Conservation (phyloP, 2,113 vertebrate species). For the Spermophilus dauricus region DNA sequence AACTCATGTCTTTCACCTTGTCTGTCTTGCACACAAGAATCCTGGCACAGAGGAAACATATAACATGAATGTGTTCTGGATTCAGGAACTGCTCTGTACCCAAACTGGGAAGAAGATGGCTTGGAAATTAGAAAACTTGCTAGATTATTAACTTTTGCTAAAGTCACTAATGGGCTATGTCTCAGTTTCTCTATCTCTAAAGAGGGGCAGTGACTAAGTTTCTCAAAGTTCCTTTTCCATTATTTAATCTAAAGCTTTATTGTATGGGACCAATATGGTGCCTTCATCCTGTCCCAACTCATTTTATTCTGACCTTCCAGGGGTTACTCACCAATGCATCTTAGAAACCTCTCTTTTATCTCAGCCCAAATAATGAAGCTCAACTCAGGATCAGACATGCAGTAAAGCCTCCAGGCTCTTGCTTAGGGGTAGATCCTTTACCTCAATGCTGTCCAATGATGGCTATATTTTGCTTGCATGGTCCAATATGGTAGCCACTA, state of each 20-base stretch:
- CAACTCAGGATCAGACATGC: neutral
- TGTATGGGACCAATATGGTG: neutral
- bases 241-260: neutral
- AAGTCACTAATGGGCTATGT: neutral
- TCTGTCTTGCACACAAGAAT: neutral
- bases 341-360: neutral
- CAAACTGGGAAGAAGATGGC: neutral
- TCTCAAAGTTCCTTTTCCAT: neutral
- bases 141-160: constrained; percentile 13
- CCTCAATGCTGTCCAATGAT: neutral
- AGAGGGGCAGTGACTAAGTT: neutral
- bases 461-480: neutral
- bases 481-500: neutral
- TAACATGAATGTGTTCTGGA: rapidly evolving
- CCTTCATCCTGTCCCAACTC: neutral
- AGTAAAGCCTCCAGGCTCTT: neutral
- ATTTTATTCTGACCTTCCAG: neutral
- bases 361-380: neutral
- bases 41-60: neutral
- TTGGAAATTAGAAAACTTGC: neutral
- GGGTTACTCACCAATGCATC: neutral
- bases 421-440: neutral
- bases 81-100: neutral
- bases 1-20: neutral
- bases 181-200: constrained; percentile 30